Percentiles rank a stretch among this genome's conserved stretches.
Evolutionary conservation across 2,113 vertebrate genomes (phyloP).

Genomic region (Andinoacara biseriatus): DNA sequence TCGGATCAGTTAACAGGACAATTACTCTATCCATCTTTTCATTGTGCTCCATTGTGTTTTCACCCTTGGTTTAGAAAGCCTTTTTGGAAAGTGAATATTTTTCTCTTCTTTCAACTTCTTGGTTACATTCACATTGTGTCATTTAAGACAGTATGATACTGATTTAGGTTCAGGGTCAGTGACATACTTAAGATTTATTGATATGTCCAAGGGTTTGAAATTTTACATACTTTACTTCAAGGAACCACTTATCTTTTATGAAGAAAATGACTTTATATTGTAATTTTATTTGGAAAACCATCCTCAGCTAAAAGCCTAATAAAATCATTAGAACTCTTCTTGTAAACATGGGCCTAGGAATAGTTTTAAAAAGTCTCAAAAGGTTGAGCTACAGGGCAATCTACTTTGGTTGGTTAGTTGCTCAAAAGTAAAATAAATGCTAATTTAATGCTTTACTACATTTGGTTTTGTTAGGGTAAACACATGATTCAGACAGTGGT

Average conservation of each 20-base stretch:
- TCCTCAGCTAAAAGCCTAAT: neutral
- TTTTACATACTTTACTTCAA: neutral
- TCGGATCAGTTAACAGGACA: slow-evolving; percentile 87
- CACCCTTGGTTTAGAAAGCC: slow-evolving; percentile 78
- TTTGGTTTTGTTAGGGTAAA: neutral
- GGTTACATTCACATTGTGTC: slow-evolving; percentile 37
- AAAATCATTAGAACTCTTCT: neutral
- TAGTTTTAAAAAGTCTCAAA: neutral
- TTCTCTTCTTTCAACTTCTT: slow-evolving; percentile 46
- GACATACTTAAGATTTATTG: slow-evolving; percentile 21
- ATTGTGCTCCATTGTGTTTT: slow-evolving; percentile 79
- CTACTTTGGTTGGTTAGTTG: neutral
- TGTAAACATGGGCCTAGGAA: neutral
- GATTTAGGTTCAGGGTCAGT: slow-evolving; percentile 47
- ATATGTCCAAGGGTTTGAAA: neutral
- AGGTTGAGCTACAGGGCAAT: neutral
- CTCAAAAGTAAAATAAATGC: neutral
- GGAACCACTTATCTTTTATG: neutral
- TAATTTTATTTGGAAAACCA: neutral
- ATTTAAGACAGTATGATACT: slow-evolving; percentile 35
- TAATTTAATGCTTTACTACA: neutral
- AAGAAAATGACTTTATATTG: neutral
- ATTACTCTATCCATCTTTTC: slow-evolving; percentile 86
- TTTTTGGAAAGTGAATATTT: slow-evolving; percentile 81
- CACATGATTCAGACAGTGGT: neutral